phyloP scores from a whole-genome alignment of 2,113 vertebrate species.

The Syngnathoides biaculeatus region DNA sequence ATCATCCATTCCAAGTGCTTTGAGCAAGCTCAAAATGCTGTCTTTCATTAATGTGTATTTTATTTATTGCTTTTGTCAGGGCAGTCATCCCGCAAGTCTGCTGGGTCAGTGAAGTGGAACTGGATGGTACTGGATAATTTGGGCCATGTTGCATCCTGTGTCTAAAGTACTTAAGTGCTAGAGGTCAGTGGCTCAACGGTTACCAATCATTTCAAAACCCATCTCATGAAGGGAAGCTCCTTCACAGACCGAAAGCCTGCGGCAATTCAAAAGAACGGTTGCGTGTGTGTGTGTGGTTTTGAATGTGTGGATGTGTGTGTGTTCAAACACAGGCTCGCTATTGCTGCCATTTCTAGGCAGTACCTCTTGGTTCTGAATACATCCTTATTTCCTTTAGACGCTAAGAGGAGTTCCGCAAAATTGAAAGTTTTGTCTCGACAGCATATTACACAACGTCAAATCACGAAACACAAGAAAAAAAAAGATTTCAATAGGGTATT shows the following conservation, averaged over 20 bases:
- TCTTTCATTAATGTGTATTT: not conserved
- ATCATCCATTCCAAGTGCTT: not conserved
- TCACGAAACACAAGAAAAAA: no score
- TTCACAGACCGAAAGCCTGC: constrained; percentile 72
- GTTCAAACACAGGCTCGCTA: constrained; percentile 24
- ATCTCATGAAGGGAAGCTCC: constrained; percentile 63
- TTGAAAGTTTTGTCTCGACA: constrained; percentile 33
- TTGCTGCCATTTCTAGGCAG: constrained; percentile 15
- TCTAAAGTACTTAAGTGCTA: constrained; percentile 81
- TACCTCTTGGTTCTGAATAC: constrained; percentile 42
- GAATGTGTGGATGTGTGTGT: constrained; percentile 15
- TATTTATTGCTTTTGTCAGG: not conserved
- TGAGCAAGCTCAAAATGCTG: not conserved
- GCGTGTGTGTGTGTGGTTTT: constrained; percentile 16
- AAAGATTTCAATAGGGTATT: no score
- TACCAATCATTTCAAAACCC: constrained; percentile 91
- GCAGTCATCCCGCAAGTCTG: not conserved
- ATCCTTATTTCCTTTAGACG: constrained; percentile 3
- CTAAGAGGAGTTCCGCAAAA: constrained; percentile 35
- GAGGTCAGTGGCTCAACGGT: constrained; percentile 85
- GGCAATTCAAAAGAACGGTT: constrained; percentile 84
- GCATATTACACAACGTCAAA: no score
- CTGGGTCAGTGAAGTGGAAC: constrained; percentile 37
- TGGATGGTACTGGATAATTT: constrained; percentile 87
- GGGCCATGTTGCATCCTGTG: constrained; percentile 88